Base-by-base conservation (phyloP, 2,797 vertebrate species). In the Acipenser oxyrinchus region DNA sequence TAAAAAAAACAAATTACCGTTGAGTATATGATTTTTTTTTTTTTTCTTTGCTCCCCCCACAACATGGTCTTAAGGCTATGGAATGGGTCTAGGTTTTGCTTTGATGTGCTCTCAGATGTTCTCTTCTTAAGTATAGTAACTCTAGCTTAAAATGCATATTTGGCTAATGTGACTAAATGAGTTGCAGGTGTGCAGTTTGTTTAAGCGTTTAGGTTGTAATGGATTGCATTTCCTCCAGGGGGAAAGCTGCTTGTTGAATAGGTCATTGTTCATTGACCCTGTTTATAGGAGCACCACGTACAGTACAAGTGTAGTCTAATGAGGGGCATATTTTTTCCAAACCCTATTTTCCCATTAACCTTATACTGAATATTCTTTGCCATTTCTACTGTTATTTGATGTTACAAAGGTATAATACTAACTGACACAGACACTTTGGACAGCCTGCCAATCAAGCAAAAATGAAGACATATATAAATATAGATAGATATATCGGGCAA, bases 81-180 rank as follows among this genome's bases (percentile, higher is more conserved):
- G 72, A 66, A 72, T 79, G 81, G 80, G 74, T 83, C 76, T 81
- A 79, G 80, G 74, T 70, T 76, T 74, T 78, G 11, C 82, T 89
- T 89, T 89, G 85, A 88, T 86, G 75, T 63, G 79, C 71, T 87
- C 80, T 86, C 78, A 76, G 72, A 69, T 87, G 86, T 80, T 83
- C 80, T 85, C 70, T 67, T 82, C 71, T 71, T 80, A 79, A 82
- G 75, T 77, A 69, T 81, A 80, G 78, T 83, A 76, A 81, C 78
- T 74, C 63, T 59, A 79, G 72, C 72, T 75, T 78, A 86, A 86
- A 78, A 79, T 78, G 74, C 76, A 83, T 80, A 83, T 82, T 77
- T 78, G 69, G 68, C 73, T 82, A 76, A 83, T 82, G 75, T 71
- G 76, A 53, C 75, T 51, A 84, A 90, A 88, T 87, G 73, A 84